phyloP scores from a whole-genome alignment of 2,888 invertebrate genomes.

The Cantharis rufa region DNA sequence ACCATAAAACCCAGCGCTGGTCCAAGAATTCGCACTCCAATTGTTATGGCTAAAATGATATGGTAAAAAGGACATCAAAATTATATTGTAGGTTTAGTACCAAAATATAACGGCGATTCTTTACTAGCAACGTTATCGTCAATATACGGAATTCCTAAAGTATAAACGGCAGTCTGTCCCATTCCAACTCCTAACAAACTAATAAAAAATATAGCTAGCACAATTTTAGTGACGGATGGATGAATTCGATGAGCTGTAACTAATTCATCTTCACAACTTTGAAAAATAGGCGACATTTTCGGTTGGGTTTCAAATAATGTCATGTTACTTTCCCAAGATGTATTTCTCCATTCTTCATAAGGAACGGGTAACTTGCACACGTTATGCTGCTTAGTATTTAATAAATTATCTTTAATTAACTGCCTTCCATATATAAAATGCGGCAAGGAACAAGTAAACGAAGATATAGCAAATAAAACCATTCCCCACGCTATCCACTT shows the following conservation, averaged over 20 bases:
- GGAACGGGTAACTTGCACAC: slow-evolving; percentile 47
- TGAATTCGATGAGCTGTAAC: slow-evolving; percentile 70
- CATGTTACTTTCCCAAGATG: slow-evolving; percentile 7
- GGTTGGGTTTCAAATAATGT: slow-evolving; percentile 9
- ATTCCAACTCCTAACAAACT: slow-evolving; percentile 87
- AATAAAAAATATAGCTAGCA: slow-evolving; percentile 85
- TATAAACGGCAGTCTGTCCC: slow-evolving; percentile 91
- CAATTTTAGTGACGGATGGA: slow-evolving; percentile 77
- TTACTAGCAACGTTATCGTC: slow-evolving; percentile 92
- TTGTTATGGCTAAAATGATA: slow-evolving; percentile 76
- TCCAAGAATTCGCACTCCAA: slow-evolving; percentile 87
- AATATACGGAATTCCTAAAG: slow-evolving; percentile 90
- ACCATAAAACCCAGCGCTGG: slow-evolving; percentile 89
- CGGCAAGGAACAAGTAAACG: slow-evolving; percentile 84
- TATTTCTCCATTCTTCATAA: slow-evolving; percentile 23
- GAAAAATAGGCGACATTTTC: slow-evolving; percentile 37
- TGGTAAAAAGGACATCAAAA: background rate
- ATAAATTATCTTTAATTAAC: slow-evolving; percentile 62
- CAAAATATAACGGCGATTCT: slow-evolving; percentile 90
- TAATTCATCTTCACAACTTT: slow-evolving; percentile 58
- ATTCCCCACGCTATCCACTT: slow-evolving; percentile 94
- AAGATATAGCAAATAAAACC: slow-evolving; percentile 83
- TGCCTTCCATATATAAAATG: slow-evolving; percentile 83
- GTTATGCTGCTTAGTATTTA: slow-evolving; percentile 53
- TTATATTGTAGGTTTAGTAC: slow-evolving; percentile 59